Evolutionary conservation across 1,140 invertebrate genomes (phyloP).

Genomic region (Tetramorium simillimum): DNA sequence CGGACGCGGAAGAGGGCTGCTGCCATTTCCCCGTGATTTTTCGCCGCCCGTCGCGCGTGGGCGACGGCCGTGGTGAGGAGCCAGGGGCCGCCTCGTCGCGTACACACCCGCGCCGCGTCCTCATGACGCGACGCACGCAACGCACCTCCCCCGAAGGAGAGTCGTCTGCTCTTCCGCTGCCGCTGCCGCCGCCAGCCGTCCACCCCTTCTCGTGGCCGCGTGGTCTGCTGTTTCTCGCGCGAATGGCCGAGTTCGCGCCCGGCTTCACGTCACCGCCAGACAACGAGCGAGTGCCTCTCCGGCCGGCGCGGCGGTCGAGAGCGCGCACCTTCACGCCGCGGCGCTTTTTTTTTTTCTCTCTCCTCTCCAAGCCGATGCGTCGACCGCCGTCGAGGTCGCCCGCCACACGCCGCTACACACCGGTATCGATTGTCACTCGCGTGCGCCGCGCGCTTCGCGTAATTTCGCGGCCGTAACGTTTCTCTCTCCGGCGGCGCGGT

Average conservation of each 20-base stretch:
- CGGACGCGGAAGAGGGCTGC: slow-evolving; percentile 78
- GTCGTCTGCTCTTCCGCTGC: not conserved
- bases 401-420: slow-evolving; percentile 27
- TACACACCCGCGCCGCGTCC: not conserved
- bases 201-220: not conserved
- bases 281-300: not conserved
- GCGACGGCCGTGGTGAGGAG: slow-evolving; percentile 3
- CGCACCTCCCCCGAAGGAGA: slow-evolving; percentile 37
- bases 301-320: not conserved
- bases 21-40: slow-evolving; percentile 85
- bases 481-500: slow-evolving; percentile 27
- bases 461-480: slow-evolving; percentile 59
- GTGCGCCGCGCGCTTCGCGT: slow-evolving; percentile 51
- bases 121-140: slow-evolving; percentile 52
- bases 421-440: slow-evolving; percentile 55
- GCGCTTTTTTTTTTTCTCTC: not conserved
- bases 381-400: slow-evolving; percentile 11
- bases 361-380: not conserved
- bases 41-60: slow-evolving; percentile 62
- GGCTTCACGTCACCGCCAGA: slow-evolving; percentile 31
- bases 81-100: not conserved
- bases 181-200: not conserved
- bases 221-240: slow-evolving; percentile 31
- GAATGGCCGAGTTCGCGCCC: slow-evolving; percentile 15
- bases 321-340: not conserved